Conservation (phyloP, 2,113 vertebrate species). For the Lepus timidus region DNA sequence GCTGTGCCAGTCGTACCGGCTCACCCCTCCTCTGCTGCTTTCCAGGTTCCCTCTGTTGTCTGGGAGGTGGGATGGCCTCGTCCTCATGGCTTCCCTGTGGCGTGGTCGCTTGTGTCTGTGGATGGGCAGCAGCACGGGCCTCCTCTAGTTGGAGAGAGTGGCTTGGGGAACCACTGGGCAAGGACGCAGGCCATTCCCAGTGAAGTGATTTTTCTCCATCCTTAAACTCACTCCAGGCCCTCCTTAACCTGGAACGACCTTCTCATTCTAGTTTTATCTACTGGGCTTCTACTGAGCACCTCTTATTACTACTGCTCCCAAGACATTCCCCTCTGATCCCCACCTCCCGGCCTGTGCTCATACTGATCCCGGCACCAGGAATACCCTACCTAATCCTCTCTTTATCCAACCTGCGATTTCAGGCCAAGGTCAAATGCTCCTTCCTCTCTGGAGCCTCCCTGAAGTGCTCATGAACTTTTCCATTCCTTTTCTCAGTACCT, state of each 20-base stretch:
- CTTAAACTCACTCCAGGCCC: neutral
- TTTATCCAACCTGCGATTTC: neutral
- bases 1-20: fast-evolving
- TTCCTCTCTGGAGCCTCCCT: neutral
- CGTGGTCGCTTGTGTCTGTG: neutral
- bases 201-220: neutral
- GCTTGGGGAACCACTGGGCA: neutral
- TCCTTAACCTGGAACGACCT: neutral
- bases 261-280: neutral
- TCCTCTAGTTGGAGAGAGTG: neutral
- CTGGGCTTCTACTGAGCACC: neutral
- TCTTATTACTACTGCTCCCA: neutral
- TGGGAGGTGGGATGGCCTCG: neutral
- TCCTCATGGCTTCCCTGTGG: neutral
- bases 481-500: neutral
- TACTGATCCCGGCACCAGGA: neutral
- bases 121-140: neutral
- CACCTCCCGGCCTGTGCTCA: neutral
- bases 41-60: neutral
- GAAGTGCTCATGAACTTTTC: neutral
- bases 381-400: neutral
- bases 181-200: fast-evolving
- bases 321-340: neutral
- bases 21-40: neutral
- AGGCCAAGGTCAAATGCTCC: neutral